Evolutionary conservation across 2,113 vertebrate genomes (phyloP), one percentile per base, ranked within the genome.

Genomic region (Oncorhynchus kisutch): DNA sequence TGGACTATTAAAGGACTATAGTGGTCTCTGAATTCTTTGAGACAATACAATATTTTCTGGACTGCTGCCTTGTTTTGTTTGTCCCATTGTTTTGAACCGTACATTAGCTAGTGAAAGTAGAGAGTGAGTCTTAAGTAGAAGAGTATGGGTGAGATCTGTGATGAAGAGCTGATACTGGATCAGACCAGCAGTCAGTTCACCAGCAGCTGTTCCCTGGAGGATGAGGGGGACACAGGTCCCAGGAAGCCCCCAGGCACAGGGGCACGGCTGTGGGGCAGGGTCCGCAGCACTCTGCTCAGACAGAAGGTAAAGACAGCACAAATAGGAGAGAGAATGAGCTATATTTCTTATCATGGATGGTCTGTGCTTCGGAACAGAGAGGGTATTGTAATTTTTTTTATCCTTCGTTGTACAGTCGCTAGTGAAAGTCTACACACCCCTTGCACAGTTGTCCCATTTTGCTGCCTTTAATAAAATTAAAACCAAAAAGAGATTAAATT

Each of bases 201-300:
- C 34, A 6, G 27, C 1, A 39, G 73, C 75, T 74, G 79, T 69
- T 27, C 68, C 2, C 3, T 72, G 20, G 84, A 90, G 73, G 77
- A 83, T n/a, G 90, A 89, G 18, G 83, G 79, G 51, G 82, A 87
- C 25, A 1, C 22, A 4, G 31, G 71, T 64, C 29, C 45, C 4
- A 83, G 80, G 72, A 91, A 88, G 84, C 0, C 76, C 31, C 73
- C 9, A 2, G 74, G 67, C 12, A 73, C 87, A 13, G 92, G 91
- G 59, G 82, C 85, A 16, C 86, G 86, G 75, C 78, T 94, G 74
- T 93, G 92, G 92, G 88, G 86, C 48, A 77, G 87, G 73, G 91
- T 93, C 49, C 84, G 90, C 60, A 88, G 80, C 76, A 85, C 81
- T 24, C 85, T 94, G 64, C 79, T 92, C 74, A 88, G 72, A 85